Evolutionary conservation across 2,113 vertebrate genomes (phyloP).

Genomic region (Gobius niger): DNA sequence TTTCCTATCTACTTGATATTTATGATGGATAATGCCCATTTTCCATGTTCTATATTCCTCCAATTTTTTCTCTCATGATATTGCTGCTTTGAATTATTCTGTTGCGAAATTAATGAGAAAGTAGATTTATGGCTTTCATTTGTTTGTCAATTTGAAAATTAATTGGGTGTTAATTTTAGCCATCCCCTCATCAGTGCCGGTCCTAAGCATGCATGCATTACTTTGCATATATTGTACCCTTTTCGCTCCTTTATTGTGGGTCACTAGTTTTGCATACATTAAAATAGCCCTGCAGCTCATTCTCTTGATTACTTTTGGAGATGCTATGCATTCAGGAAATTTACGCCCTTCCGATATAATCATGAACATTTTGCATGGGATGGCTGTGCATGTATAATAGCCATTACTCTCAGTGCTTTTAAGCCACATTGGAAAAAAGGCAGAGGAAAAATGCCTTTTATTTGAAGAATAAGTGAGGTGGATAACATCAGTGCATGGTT

Average conservation of each 20-base stretch:
- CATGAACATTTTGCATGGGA: conserved; percentile 87
- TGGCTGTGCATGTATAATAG: conserved; percentile 82
- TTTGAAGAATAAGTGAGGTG: conserved; percentile 56
- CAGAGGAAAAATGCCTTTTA: conserved; percentile 54
- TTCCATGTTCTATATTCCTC: conserved; percentile 62
- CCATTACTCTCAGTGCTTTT: conserved; percentile 56
- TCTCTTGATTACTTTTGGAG: conserved; percentile 98
- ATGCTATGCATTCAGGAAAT: conserved; percentile 90
- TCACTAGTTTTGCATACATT: conserved; percentile 99
- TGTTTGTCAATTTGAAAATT: conserved; percentile 99
- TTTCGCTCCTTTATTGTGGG: conserved; percentile 91
- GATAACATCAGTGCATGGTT: conserved; percentile 56
- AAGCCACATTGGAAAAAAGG: conserved; percentile 37
- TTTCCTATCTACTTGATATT: conserved; percentile 97
- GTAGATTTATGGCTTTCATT: conserved; percentile 99
- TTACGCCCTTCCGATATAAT: conserved; percentile 94
- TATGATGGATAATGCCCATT: conserved; percentile 96
- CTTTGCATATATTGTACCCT: conserved; percentile 94
- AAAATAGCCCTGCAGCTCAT: conserved; percentile 93
- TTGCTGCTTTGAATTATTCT: conserved; percentile 98
- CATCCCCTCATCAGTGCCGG: conserved; percentile 92
- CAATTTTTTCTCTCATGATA: conserved; percentile 79
- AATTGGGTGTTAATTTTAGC: conserved; percentile 99
- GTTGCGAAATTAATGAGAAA: conserved; percentile 97
- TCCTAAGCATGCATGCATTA: conserved; percentile 84